Evolutionary conservation across 1,140 invertebrate genomes (phyloP), one percentile per base, ranked within the genome.

Genomic region (Euglossa dilemma): DNA sequence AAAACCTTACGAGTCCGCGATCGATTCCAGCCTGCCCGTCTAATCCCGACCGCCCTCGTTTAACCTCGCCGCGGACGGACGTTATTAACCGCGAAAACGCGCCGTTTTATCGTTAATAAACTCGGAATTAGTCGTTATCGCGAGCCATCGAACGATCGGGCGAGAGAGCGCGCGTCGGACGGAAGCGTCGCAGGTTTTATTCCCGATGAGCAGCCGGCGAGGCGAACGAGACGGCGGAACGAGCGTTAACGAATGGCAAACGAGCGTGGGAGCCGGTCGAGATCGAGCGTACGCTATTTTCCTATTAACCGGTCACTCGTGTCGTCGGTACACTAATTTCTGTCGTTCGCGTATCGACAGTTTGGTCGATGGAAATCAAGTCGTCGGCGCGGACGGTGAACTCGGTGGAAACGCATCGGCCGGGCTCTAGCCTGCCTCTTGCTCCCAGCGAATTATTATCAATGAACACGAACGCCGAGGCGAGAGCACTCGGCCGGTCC

Each of bases 281-380:
- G 25, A 45, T 36, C n/a, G 36, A 36, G 18, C n/a, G 43, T 50
- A 16, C 23, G 67, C 54, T 73, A 36, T 80, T 54, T 54, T 73
- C 70, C 57, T 20, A 64, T 73, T 73, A 64, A 63, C 23, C 12
- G 57, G 16, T 61, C 43, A 18, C 43, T 64, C 50, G 50, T 45
- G 50, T 36, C 28, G 70, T 7, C 59, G 47, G 28, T 43, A 64
- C n/a, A 45, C 59, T 74, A 74, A 80, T 80, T 80, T 80, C 70
- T 72, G 74, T 80, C 70, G 28, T 11, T 25, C 43, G 28, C n/a
- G 50, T 66, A 75, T 81, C n/a, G 71, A 75, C 79, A 56, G 64
- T 66, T 81, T 43, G 71, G 14, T 73, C 47, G 78, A 80, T 80
- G 56, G 69, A 61, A 73, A 80, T 74, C 36, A 66, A 80, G 59